Base-by-base conservation (phyloP, 2,797 vertebrate species). In the Martes flavigula region DNA sequence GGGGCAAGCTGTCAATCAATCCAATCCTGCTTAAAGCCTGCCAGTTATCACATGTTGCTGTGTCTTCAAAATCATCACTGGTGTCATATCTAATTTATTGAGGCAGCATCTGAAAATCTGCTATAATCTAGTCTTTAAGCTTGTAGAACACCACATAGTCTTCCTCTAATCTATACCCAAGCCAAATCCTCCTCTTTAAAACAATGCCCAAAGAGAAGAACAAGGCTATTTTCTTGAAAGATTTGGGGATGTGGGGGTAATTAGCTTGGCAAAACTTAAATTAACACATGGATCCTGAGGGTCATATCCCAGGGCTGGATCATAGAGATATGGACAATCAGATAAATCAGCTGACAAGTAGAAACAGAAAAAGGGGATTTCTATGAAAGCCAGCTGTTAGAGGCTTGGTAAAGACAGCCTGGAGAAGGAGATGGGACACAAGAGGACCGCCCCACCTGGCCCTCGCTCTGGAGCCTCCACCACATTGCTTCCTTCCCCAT, bases 51-150 rank as follows among this genome's bases (percentile, higher is more conserved):
- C 58, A 35, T n/a, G 18, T 58, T 72, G 54, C 79, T 79, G 35
- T 62, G 58, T 92, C 86, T 94, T 97, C 88, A 93, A 81, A 94
- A 78, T 96, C 43, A 92, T 89, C 56, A 72, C 58, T 25, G 81
- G 85, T 21, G 43, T 7, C 51, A 81, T 38, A 90, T 91, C 78
- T 88, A 92, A 94, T 94, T 87, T 89, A 94, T 40, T 85, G 35
- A 97, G 54, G 66, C 14, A 77, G 25, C 30, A 91, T 62, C 56
- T 87, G 35, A 10, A 95, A 79, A 90, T 87, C 20, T 20, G 43
- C 85, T 88, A 90, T 92, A 94, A 91, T 87, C 35, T 75, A 91
- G 23, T 87, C 38, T 91, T 91, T 56, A 40, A 94, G 27, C 38
- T 87, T 46, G 25, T 21, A 94, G 83, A 93, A 75, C 8, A 64